phyloP scores from a whole-genome alignment of 2,888 invertebrate species.

The Ochropleura plecta region DNA sequence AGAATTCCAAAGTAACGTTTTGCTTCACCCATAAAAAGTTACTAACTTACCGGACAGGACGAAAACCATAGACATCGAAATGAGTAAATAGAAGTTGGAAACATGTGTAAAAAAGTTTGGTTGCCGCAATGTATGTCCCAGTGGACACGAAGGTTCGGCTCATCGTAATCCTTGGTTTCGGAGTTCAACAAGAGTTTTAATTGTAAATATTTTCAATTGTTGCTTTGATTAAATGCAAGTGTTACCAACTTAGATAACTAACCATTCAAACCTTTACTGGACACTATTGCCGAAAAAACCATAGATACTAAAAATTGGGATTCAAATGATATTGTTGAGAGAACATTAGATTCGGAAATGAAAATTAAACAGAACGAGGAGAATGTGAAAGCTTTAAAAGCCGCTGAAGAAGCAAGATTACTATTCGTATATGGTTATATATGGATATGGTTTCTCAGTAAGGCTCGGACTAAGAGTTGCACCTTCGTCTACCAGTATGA shows the following conservation, averaged over 20 bases:
- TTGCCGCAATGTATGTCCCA: conserved; percentile 15
- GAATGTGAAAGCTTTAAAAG: conserved; percentile 68
- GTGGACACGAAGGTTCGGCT: neutral
- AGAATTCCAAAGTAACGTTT: neutral
- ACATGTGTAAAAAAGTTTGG: conserved; percentile 37
- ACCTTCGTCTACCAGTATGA: too few relatives aligned
- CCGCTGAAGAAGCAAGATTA: conserved; percentile 67
- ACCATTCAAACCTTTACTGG: conserved; percentile 81
- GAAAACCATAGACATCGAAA: conserved; percentile 7
- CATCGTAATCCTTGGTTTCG: conserved; percentile 2
- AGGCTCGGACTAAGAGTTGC: too few relatives aligned
- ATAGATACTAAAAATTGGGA: conserved; percentile 84
- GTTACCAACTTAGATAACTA: conserved; percentile 86
- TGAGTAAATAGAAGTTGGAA: conserved; percentile 30
- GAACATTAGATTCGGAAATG: conserved; percentile 83
- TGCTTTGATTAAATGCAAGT: neutral
- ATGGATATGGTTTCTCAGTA: too few relatives aligned
- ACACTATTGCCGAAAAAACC: conserved; percentile 82
- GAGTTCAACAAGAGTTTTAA: neutral
- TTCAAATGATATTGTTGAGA: conserved; percentile 84
- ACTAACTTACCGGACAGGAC: conserved; percentile 1
- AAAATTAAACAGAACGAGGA: conserved; percentile 79
- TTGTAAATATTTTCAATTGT: neutral
- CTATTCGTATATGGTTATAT: too few relatives aligned
- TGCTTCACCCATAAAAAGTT: neutral